Evolutionary conservation across 2,888 invertebrate genomes (phyloP).

Genomic region (Drosophila rubida): DNA sequence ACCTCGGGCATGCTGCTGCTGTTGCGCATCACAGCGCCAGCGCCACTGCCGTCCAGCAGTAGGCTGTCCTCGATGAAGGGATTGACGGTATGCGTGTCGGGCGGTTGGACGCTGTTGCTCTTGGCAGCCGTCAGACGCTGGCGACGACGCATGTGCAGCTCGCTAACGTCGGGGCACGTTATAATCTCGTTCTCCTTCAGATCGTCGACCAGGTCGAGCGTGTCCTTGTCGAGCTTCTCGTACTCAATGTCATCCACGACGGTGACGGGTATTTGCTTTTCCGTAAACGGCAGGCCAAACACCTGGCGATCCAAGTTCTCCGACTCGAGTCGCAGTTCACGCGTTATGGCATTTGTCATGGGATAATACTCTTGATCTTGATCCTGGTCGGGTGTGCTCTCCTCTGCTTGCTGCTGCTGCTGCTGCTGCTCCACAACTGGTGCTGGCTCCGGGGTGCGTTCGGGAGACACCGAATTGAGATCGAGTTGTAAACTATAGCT

Average conservation of each 20-base stretch:
- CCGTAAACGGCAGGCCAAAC: conserved; percentile 87
- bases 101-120: conserved; percentile 70
- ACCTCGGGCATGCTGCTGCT: conserved; percentile 80
- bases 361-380: conserved; percentile 94
- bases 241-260: conserved; percentile 78
- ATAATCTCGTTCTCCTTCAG: conserved; percentile 83
- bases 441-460: conserved; percentile 34
- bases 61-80: conserved; percentile 77
- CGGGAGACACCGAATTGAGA: conserved; percentile 68
- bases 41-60: conserved; percentile 39
- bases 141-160: conserved; percentile 77
- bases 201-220: conserved; percentile 82
- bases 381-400: conserved; percentile 86
- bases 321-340: conserved; percentile 92
- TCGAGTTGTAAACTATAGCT: conserved; percentile 79
- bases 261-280: conserved; percentile 35
- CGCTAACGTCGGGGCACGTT: conserved; percentile 80
- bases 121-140: conserved; percentile 70
- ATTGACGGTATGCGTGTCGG: conserved; percentile 61
- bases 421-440: conserved; percentile 63
- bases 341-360: conserved; percentile 94
- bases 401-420: conserved; percentile 18
- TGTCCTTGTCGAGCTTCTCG: conserved; percentile 84
- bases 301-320: conserved; percentile 94
- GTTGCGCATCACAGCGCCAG: conserved; percentile 50